A percentile compares a stretch with the other conserved stretches of the same genome.
phyloP scores from a whole-genome alignment of 2,113 vertebrate species.

The Malurus cyaneus region DNA sequence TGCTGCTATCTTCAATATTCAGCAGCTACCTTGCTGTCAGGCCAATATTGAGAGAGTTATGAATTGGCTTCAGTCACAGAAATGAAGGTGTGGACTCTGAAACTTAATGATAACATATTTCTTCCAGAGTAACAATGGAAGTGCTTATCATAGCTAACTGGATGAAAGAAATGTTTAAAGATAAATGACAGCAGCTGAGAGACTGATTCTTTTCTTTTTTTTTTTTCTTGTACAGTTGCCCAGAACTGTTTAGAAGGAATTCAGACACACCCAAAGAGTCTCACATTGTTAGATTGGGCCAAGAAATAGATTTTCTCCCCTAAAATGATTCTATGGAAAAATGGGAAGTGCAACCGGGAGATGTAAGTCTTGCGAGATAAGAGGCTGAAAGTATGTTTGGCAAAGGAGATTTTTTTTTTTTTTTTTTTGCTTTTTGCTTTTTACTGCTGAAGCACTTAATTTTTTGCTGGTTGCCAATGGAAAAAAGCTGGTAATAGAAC shows the following conservation, averaged over 20 bases:
- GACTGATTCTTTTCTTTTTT: background rate
- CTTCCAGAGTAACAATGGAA: conserved; percentile 26
- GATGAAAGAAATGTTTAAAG: conserved; percentile 41
- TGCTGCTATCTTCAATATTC: background rate
- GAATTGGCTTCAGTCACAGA: background rate
- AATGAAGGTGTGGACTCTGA: conserved; percentile 43
- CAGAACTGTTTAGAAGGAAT: conserved; percentile 26
- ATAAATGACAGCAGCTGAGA: conserved; percentile 45
- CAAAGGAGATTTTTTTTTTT: background rate
- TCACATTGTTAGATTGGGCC: background rate
- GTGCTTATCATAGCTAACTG: conserved; percentile 21
- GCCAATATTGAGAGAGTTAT: background rate
- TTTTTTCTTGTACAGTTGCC: background rate
- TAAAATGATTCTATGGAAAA: background rate
- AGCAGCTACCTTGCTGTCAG: conserved; percentile 12
- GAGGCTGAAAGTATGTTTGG: background rate
- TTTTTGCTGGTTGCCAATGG: background rate
- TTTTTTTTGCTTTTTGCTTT: background rate
- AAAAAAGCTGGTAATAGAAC: background rate
- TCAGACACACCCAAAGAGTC: conserved; percentile 24
- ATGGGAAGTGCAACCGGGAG: background rate
- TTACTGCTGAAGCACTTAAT: background rate
- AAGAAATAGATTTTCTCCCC: background rate
- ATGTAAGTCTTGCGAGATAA: background rate
- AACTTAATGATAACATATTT: conserved; percentile 43